Evolutionary conservation across 2,888 invertebrate genomes (phyloP), one percentile per base, ranked within the genome.

Genomic region (Tricholauxania praeusta): DNA sequence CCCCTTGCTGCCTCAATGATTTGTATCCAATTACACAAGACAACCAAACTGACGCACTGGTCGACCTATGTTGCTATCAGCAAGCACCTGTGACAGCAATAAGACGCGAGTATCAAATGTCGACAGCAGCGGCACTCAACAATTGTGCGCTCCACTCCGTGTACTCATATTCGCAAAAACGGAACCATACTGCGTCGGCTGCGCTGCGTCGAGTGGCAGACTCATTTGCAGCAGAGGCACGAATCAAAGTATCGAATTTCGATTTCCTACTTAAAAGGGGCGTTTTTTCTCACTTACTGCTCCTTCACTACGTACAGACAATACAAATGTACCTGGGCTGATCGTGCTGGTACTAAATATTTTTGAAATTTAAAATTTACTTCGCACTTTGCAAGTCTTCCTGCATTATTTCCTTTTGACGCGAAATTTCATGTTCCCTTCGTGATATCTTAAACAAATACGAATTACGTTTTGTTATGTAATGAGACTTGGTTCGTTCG

Each of bases 181-280:
- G 70, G 52, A 70, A 70, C 62, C 63, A 53, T 47, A 53, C 53
- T 39, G 39, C 70, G 70, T 62, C 53, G 63, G 53, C 62, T 10
- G 39, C 39, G 39, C 39, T 39, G 39, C 39, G 39, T 39, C 70
- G 53, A 32, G 22, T 66, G 57, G 48, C 53, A 22, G 19, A 12
- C 19, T 39, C 22, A 28, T 15, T 55, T 52, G 59, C 15, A 69
- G 59, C 17, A 39, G 39, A 79, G 84, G 85, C 86, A 86, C 86
- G 86, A 84, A 86, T 85, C 86, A 86, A 83, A 83, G 83, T 85
- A 86, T 86, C 83, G 82, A 83, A 83, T 86, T 86, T 85, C 86
- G 82, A 86, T 86, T 85, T 86, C 86, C 86, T 70, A 6, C 70
- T 22, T 19, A 48, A 19, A 15, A 14, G 59, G 14, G 10, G 7